Percentiles rank a stretch among this genome's conserved stretches.
phyloP scores from a whole-genome alignment of 1,140 invertebrate genomes.

The Caenorhabditis latens region DNA sequence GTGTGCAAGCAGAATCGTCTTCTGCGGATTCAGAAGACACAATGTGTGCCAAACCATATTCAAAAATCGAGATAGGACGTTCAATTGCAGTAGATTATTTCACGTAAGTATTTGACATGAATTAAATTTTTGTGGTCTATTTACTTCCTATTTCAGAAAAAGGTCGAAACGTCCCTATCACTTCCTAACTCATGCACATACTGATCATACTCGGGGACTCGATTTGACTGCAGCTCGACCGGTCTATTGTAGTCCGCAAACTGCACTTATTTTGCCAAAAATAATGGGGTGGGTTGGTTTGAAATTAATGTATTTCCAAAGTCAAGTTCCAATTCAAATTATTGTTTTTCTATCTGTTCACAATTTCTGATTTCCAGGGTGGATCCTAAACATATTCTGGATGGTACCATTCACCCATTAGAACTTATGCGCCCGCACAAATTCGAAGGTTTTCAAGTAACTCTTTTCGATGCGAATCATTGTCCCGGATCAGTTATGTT shows the following conservation, averaged over 20 bases:
- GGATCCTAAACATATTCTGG: background rate
- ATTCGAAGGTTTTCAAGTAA: background rate
- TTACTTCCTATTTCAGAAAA: background rate
- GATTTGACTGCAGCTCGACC: background rate
- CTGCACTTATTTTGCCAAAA: background rate
- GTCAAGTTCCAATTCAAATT: too few species aligned
- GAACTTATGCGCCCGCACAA: background rate
- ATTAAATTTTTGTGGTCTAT: too few species aligned
- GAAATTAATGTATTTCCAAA: background rate
- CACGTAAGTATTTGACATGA: background rate
- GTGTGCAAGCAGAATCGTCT: background rate
- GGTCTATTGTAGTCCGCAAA: background rate
- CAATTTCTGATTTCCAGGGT: background rate
- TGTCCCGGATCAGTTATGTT: slow-evolving; percentile 23
- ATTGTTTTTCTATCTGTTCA: too few species aligned
- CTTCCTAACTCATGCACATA: background rate
- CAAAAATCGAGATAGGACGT: background rate
- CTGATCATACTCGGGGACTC: background rate
- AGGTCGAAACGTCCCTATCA: background rate
- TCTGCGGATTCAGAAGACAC: background rate
- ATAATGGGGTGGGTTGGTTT: background rate
- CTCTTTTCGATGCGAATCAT: background rate
- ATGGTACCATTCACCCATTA: background rate
- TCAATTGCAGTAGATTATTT: background rate
- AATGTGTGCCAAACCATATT: background rate